Percentiles rank a stretch among this genome's conserved stretches.
Evolutionary conservation across 2,113 vertebrate species (phyloP).

Genomic region (Megaleporinus macrocephalus): DNA sequence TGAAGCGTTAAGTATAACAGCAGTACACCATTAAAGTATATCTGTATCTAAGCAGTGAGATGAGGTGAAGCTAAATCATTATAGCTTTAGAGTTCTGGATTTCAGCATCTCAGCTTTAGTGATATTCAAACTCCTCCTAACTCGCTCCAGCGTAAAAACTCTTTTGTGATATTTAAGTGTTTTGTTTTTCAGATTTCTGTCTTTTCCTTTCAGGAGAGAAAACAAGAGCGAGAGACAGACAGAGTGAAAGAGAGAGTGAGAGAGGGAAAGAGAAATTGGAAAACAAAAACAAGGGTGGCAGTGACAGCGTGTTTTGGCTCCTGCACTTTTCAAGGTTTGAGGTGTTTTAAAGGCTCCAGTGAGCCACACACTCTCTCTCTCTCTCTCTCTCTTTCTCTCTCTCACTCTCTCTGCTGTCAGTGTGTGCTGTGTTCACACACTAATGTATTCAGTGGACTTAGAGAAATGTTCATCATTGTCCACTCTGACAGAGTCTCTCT

Average conservation of each 20-base stretch:
- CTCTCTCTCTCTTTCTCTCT: neutral
- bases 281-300: conserved; percentile 30
- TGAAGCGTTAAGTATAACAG: too few relatives aligned
- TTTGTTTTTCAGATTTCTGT: too few relatives aligned
- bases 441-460: conserved; percentile 26
- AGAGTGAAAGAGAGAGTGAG: neutral
- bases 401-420: conserved; percentile 36
- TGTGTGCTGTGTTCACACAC: conserved; percentile 24
- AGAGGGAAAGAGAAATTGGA: neutral
- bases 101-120: too few relatives aligned
- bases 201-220: too few relatives aligned
- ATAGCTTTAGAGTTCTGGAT: too few relatives aligned
- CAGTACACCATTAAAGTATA: too few relatives aligned
- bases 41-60: too few relatives aligned
- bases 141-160: too few relatives aligned
- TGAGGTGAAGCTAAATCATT: too few relatives aligned
- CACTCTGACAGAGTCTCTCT: conserved; percentile 29
- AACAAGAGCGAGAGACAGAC: neutral
- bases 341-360: conserved; percentile 15
- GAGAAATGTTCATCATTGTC: conserved; percentile 42
- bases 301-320: conserved; percentile 26
- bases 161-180: too few relatives aligned
- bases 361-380: neutral
- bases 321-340: neutral
- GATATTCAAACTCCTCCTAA: too few relatives aligned